Evolutionary conservation across 1,140 invertebrate genomes (phyloP).

Genomic region (Ericerus pela): DNA sequence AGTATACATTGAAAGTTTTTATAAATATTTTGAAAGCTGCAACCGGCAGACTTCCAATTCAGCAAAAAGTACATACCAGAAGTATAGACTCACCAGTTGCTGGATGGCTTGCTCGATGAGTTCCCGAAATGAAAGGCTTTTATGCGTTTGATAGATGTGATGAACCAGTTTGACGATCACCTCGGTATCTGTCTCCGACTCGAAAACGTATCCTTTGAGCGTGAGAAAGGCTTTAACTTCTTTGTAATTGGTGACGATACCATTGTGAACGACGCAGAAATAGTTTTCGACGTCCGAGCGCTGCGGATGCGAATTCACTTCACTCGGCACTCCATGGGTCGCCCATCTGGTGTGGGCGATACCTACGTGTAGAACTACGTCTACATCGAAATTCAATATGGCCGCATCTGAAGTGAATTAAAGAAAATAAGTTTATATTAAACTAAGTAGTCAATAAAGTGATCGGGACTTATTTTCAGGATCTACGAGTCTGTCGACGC

Average conservation of each 20-base stretch:
- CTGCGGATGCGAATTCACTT: conserved; percentile 92
- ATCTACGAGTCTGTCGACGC: too few species aligned
- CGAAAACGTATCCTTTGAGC: conserved; percentile 85
- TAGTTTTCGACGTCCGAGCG: conserved; percentile 75
- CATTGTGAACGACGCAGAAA: conserved; percentile 98
- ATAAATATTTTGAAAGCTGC: too few species aligned
- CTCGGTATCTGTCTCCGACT: conserved; percentile 98
- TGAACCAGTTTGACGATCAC: conserved; percentile 94
- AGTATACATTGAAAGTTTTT: too few species aligned
- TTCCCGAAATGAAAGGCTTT: conserved; percentile 81
- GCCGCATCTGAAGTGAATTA: too few species aligned
- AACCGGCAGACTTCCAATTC: too few species aligned
- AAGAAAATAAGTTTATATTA: too few species aligned
- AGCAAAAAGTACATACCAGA: too few species aligned
- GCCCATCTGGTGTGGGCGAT: conserved; percentile 99
- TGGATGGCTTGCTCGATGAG: conserved; percentile 91
- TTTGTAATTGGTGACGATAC: conserved; percentile 98
- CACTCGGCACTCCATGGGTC: conserved; percentile 90
- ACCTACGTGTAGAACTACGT: conserved; percentile 70
- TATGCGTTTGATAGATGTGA: conserved; percentile 81
- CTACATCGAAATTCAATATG: conserved; percentile 55
- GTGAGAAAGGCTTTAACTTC: conserved; percentile 90
- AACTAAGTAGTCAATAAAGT: too few species aligned
- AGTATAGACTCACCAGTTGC: conserved; percentile 80
- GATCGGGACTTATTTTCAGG: too few species aligned